These are phyloP conservation scores for Tetranychus urticae DNA, from an alignment of 1,140 invertebrate species.

Conservation along the genomic window DNA sequence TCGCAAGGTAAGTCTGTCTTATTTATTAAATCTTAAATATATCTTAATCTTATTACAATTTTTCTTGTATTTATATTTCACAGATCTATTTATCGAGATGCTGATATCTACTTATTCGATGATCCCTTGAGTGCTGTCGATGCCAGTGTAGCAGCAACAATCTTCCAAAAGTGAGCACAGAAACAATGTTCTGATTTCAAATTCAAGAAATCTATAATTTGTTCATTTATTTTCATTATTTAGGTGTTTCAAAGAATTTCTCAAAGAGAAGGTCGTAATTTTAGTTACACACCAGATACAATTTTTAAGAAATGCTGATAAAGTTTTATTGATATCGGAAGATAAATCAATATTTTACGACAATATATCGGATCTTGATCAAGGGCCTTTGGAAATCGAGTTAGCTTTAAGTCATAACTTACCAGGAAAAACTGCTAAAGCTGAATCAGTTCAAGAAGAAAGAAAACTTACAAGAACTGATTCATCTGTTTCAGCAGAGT, in stretches of 20 bases:
- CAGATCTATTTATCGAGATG: conserved; percentile 16
- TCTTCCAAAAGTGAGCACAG: conserved; percentile 20
- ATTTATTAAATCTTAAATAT: neutral
- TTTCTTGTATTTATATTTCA: conserved; percentile 22
- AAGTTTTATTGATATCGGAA: conserved; percentile 12
- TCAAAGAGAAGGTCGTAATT: conserved; percentile 38
- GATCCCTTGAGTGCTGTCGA: conserved; percentile 25
- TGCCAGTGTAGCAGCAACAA: conserved; percentile 22
- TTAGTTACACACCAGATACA: conserved; percentile 37
- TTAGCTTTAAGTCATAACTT: neutral
- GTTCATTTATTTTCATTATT: neutral
- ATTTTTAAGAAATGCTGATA: conserved; percentile 12
- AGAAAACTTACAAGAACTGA: no score
- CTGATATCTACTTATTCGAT: conserved; percentile 24
- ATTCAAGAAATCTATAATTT: neutral
- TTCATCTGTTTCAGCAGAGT: neutral
- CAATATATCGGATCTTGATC: conserved; percentile 4
- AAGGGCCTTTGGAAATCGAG: conserved; percentile 5
- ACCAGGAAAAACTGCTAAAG: neutral
- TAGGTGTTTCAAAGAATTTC: conserved; percentile 19
- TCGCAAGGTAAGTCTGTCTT: conserved; percentile 31
- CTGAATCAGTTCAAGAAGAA: neutral
- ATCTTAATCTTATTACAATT: neutral
- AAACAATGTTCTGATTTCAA: no score
- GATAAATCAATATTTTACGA: conserved; percentile 18